A percentile compares a stretch with the other conserved stretches of the same genome.
These are phyloP conservation scores for Formica exsecta DNA, from an alignment of 1,140 invertebrate species.

Conservation along the genomic window DNA sequence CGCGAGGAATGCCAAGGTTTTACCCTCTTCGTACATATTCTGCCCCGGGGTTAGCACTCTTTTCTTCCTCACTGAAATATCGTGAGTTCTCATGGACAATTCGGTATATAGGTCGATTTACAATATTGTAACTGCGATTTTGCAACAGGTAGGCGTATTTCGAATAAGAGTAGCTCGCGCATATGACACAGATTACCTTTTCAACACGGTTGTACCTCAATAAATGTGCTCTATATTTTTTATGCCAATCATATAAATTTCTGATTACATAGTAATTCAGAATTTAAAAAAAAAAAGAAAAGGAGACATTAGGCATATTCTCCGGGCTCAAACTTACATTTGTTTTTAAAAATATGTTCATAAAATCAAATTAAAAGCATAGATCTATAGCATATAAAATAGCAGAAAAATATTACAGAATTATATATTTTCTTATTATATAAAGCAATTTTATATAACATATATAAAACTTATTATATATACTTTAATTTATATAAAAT, in stretches of 20 bases:
- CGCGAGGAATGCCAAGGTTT: conserved; percentile 71
- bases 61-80: conserved; percentile 39
- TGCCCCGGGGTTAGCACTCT: conserved; percentile 33
- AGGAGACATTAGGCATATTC: neutral
- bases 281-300: neutral
- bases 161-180: conserved; percentile 26
- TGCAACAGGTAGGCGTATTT: conserved; percentile 62
- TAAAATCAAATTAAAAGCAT: neutral
- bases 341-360: neutral
- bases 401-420: neutral
- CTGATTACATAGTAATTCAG: neutral
- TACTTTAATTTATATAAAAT: neutral
- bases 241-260: neutral
- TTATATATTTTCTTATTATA: conserved; percentile 8
- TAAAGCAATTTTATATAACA: neutral
- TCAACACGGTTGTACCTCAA: conserved; percentile 29
- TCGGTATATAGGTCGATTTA: conserved; percentile 63
- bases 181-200: conserved; percentile 54
- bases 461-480: neutral
- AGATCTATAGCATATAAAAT: neutral
- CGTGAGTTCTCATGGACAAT: neutral
- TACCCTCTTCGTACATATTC: conserved; percentile 24
- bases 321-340: neutral
- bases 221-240: conserved; percentile 19
- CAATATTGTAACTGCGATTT: conserved; percentile 63